Evolutionary conservation across 2,797 vertebrate genomes (phyloP), one percentile per base, ranked within the genome.

Genomic region (Paratrypauchen microcephalus): DNA sequence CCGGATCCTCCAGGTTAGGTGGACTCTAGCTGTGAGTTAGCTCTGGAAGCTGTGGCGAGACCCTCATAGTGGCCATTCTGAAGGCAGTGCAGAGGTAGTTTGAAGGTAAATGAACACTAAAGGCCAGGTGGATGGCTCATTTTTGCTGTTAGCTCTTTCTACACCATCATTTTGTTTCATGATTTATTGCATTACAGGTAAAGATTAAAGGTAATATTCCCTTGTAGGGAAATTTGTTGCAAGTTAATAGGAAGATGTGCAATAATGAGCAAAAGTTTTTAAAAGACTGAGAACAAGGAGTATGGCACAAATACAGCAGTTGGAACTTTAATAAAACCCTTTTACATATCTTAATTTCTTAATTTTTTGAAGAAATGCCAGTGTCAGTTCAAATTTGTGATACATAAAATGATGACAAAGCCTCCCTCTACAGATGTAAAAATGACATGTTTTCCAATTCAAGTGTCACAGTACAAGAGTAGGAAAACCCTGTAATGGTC

Each of bases 11-110:
- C 61, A 77, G 83, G 84, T 81, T 60, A 83, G 87, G 88, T 74
- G 79, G 75, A 79, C 74, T 87, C 89, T 84, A 79, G 87, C 88
- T 87, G 88, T 86, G 88, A 88, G 85, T 85, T 78, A 69, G 85
- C 63, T 87, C 74, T 24, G 71, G 86, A 88, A 54, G 83, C 90
- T 91, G 90, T 92, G 91, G 83, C 79, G 89, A 88, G 90, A 91
- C 83, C 78, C 90, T 90, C 90, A 63, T 79, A 72, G 83, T 79
- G 83, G 87, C 87, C 88, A 82, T 91, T 89, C 73, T 69, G 83
- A 75, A 83, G 72, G 54, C 23, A 77, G 76, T 50, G 70, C 71
- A 36, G 48, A 45, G 76, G 79, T 77, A 76, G 85, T 87, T 76
- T 67, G 64, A 75, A 72, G 68, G 75, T 72, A 87, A 89, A 91